These are phyloP conservation scores for Dinomys branickii DNA, from an alignment of 2,113 vertebrate genomes.

Conservation along the genomic window DNA sequence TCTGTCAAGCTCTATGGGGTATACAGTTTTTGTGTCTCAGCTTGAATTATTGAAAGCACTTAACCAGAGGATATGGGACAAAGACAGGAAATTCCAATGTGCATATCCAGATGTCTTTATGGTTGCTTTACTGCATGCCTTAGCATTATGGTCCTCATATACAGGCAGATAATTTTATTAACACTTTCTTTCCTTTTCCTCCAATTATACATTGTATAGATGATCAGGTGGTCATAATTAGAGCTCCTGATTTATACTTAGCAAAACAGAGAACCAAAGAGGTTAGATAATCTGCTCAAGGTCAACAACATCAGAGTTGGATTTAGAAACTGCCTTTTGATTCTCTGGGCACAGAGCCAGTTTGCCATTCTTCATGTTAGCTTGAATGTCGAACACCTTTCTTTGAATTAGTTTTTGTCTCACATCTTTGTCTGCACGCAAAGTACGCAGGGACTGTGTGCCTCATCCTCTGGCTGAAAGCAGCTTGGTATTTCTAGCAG, in stretches of 20 bases:
- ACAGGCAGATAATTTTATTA: background rate
- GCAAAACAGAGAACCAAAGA: background rate
- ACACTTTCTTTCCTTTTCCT: background rate
- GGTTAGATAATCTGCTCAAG: conserved; percentile 50
- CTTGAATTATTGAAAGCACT: background rate
- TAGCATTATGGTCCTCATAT: background rate
- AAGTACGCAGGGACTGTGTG: background rate
- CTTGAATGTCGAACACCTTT: conserved; percentile 24
- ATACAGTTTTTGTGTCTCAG: background rate
- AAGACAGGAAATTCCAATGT: background rate
- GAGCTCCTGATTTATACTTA: conserved; percentile 12
- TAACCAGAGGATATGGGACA: background rate
- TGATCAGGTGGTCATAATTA: background rate
- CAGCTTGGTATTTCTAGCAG: background rate
- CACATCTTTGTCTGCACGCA: background rate
- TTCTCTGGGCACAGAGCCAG: conserved; percentile 11
- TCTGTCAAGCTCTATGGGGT: background rate
- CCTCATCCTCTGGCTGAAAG: background rate
- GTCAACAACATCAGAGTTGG: conserved; percentile 8
- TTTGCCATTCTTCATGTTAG: background rate
- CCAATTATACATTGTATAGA: background rate
- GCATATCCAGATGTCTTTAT: background rate
- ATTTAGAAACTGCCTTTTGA: conserved; percentile 52
- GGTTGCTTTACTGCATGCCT: background rate
- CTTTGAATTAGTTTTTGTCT: conserved; percentile 48